A percentile compares a stretch with the other conserved stretches of the same genome.
Conservation (phyloP, 2,888 invertebrate genomes). For the Lithophane socia region DNA sequence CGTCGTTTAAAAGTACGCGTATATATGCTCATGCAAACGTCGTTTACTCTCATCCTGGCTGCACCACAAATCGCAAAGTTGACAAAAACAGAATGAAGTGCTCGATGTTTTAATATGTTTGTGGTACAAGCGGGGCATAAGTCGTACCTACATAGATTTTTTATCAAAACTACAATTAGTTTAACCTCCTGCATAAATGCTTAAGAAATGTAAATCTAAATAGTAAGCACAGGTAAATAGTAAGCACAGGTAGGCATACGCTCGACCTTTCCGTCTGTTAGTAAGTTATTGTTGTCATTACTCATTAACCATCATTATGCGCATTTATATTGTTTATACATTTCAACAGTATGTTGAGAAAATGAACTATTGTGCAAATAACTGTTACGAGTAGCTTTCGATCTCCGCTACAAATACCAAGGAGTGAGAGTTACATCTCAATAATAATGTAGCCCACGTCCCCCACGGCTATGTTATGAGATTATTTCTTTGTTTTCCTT, state of each 20-base stretch:
- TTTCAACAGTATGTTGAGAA: slow-evolving; percentile 25
- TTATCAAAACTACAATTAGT: neutral
- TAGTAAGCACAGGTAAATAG: too few relatives aligned
- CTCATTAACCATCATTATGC: slow-evolving; percentile 22
- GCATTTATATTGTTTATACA: slow-evolving; percentile 7
- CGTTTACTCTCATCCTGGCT: neutral
- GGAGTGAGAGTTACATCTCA: slow-evolving; percentile 49
- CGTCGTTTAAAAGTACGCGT: neutral
- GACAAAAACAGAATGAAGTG: neutral
- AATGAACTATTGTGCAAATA: slow-evolving; percentile 19
- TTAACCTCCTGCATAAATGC: neutral
- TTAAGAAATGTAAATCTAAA: neutral
- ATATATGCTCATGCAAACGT: neutral
- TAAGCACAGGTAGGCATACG: neutral
- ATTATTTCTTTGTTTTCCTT: slow-evolving; percentile 44
- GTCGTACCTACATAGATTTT: neutral
- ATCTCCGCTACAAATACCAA: slow-evolving; percentile 28
- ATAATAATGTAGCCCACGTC: slow-evolving; percentile 25
- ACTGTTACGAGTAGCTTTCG: slow-evolving; percentile 47
- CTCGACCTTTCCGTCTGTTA: slow-evolving; percentile 27
- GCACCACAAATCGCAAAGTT: neutral
- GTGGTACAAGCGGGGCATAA: too few relatives aligned
- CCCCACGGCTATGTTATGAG: slow-evolving; percentile 31
- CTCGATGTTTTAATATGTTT: neutral
- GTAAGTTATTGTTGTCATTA: slow-evolving; percentile 16